phyloP scores from a whole-genome alignment of 2,797 vertebrate species.

The Gallinago stenura region DNA sequence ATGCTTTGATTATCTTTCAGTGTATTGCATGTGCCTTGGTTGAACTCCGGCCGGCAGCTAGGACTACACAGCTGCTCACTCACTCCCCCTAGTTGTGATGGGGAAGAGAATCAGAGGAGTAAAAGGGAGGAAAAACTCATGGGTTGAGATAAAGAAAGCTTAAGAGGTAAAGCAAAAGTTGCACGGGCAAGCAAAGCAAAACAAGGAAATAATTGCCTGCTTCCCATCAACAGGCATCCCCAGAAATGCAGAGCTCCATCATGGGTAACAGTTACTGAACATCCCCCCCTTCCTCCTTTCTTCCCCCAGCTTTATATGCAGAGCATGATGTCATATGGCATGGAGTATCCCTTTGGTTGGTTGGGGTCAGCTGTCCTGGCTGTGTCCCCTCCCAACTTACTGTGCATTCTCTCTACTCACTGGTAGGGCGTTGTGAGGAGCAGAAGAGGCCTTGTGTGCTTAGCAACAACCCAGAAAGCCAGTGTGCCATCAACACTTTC shows the following conservation, averaged over 20 bases:
- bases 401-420: neutral
- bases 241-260: neutral
- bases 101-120: neutral
- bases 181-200: neutral
- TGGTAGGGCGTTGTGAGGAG: neutral
- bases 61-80: neutral
- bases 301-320: neutral
- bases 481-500: neutral
- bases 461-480: neutral
- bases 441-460: neutral
- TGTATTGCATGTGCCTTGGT: neutral
- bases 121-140: neutral
- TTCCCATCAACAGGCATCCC: neutral
- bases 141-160: neutral
- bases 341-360: neutral
- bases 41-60: neutral
- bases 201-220: neutral
- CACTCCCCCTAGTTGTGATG: neutral
- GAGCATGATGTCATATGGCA: neutral
- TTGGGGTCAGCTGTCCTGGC: neutral
- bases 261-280: neutral
- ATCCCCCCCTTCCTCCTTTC: neutral
- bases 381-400: neutral
- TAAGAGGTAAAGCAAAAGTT: neutral
- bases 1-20: neutral